These are phyloP conservation scores for Leptothorax acervorum DNA, from an alignment of 2,888 invertebrate genomes.

Conservation along the genomic window DNA sequence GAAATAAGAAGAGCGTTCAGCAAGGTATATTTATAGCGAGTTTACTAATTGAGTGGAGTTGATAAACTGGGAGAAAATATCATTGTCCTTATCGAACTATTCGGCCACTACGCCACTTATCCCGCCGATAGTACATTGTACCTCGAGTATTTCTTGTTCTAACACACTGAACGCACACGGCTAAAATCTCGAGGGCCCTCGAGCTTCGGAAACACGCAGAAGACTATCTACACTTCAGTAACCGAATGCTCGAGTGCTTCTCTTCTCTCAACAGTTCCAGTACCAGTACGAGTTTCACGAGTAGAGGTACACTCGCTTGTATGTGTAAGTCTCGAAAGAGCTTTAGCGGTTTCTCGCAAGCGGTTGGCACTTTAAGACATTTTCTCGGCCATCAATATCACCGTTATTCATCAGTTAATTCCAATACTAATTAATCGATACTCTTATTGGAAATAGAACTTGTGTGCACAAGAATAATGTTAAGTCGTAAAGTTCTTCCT, in stretches of 20 bases:
- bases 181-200: conserved; percentile 30
- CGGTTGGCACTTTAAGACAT: conserved; percentile 21
- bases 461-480: neutral
- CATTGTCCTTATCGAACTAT: conserved; percentile 48
- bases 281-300: conserved; percentile 23
- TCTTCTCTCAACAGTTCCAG: neutral
- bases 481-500: neutral
- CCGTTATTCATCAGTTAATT: neutral
- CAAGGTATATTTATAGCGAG: neutral
- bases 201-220: conserved; percentile 29
- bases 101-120: neutral
- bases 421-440: neutral
- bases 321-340: conserved; percentile 40
- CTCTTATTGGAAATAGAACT: neutral
- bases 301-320: conserved; percentile 35
- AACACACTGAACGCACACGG: conserved; percentile 6
- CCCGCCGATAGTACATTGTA: conserved; percentile 39
- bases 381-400: neutral
- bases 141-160: conserved; percentile 46
- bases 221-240: conserved; percentile 27
- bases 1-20: conserved; percentile 3
- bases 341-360: neutral
- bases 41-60: conserved; percentile 28
- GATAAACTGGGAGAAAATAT: conserved; percentile 26
- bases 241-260: conserved; percentile 31